Conservation (phyloP, 2,797 vertebrate species). For the Parauchenoglanis ngamensis region DNA sequence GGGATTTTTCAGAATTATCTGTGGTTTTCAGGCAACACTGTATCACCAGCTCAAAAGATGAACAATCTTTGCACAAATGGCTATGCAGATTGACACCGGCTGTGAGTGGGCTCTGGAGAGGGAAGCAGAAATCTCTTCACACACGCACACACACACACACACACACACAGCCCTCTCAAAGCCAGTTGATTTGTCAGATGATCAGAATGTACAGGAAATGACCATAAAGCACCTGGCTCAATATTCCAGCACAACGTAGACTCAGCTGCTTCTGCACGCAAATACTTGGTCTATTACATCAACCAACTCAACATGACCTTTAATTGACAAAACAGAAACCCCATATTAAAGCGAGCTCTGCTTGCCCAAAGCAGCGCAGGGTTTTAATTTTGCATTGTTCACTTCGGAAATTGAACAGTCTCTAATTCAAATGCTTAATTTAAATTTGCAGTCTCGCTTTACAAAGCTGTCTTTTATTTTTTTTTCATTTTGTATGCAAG, state of each 20-base stretch:
- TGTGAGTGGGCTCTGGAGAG: constrained; percentile 60
- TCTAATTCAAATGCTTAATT: background rate
- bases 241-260: constrained; percentile 63
- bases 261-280: constrained; percentile 36
- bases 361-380: background rate
- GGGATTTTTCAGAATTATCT: background rate
- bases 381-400: background rate
- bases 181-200: constrained; percentile 69
- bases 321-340: constrained; percentile 37
- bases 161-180: constrained; percentile 42
- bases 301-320: constrained; percentile 32
- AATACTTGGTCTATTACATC: constrained; percentile 36
- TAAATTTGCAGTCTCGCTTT: background rate
- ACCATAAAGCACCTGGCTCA: constrained; percentile 70
- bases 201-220: constrained; percentile 69
- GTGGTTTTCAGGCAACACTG: background rate
- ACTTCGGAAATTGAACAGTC: background rate
- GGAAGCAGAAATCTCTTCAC: constrained; percentile 47
- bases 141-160: background rate
- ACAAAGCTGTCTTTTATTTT: background rate
- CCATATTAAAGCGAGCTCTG: background rate
- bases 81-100: constrained; percentile 43
- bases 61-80: constrained; percentile 39
- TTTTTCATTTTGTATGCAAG: background rate
- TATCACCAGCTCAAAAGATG: constrained; percentile 29